phyloP scores from a whole-genome alignment of 2,888 invertebrate species.

The Dryobotodes eremita region DNA sequence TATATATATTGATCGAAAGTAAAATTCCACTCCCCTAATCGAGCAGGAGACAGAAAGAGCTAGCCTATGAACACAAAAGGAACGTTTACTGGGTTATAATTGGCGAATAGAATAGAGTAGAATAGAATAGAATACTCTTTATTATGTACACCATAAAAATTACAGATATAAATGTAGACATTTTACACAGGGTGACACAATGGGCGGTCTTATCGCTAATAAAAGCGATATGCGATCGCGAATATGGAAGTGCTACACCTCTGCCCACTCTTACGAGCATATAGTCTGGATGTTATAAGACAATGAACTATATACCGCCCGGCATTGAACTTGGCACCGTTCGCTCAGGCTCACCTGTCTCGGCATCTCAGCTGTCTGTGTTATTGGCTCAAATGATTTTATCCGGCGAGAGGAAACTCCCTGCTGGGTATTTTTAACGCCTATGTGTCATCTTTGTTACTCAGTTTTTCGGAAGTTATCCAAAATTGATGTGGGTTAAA shows the following conservation, averaged over 20 bases:
- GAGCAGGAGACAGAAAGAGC: background rate
- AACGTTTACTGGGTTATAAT: background rate
- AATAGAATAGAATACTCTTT: too few relatives aligned
- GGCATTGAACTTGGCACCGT: slow-evolving; percentile 66
- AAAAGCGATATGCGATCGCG: too few relatives aligned
- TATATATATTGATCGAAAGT: too few relatives aligned
- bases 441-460: slow-evolving; percentile 11
- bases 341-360: slow-evolving; percentile 48
- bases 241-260: background rate
- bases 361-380: slow-evolving; percentile 38
- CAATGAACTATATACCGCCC: slow-evolving; percentile 50
- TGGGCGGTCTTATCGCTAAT: too few relatives aligned
- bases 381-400: slow-evolving; percentile 63
- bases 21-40: background rate
- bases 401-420: slow-evolving; percentile 58
- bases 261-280: too few relatives aligned
- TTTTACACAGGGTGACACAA: too few relatives aligned
- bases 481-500: background rate
- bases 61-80: background rate
- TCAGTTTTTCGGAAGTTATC: slow-evolving; percentile 11
- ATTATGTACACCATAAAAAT: too few relatives aligned
- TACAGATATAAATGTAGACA: too few relatives aligned
- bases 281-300: slow-evolving; percentile 4
- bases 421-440: slow-evolving; percentile 48
- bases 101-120: too few relatives aligned